phyloP scores from a whole-genome alignment of 2,113 vertebrate genomes.

The Alouatta palliata region DNA sequence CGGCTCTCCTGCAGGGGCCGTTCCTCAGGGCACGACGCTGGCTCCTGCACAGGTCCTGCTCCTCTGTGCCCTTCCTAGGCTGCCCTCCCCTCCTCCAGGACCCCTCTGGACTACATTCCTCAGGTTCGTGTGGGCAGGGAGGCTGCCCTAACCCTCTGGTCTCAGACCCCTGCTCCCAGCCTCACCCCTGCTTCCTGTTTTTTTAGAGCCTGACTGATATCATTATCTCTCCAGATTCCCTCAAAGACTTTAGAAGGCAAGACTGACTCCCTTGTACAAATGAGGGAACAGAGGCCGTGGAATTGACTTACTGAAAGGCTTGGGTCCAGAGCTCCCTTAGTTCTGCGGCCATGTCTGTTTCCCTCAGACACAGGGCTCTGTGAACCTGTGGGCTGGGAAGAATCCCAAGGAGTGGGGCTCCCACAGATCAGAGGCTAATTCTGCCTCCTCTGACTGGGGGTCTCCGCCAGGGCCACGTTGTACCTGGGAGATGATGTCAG shows the following conservation, averaged over 20 bases:
- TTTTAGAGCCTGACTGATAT: background rate
- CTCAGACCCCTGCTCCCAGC: background rate
- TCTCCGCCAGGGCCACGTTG: rapidly evolving
- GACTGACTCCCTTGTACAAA: background rate
- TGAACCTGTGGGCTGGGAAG: background rate
- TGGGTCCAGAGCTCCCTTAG: background rate
- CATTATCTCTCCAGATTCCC: background rate
- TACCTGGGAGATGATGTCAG: background rate
- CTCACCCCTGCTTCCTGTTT: background rate
- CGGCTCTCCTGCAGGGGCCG: background rate
- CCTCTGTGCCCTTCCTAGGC: background rate
- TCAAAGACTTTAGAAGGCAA: background rate
- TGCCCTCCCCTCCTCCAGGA: background rate
- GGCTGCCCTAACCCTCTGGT: background rate
- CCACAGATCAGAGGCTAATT: background rate
- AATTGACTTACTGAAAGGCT: background rate
- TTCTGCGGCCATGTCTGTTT: rapidly evolving
- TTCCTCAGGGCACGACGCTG: background rate
- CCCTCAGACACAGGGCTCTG: background rate
- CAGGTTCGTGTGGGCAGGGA: background rate
- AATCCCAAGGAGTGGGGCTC: background rate
- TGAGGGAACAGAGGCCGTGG: background rate
- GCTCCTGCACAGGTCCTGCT: background rate
- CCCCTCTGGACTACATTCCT: background rate
- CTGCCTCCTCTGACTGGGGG: background rate